phyloP scores from a whole-genome alignment of 2,888 invertebrate species.

The Thymelicus acteon region DNA sequence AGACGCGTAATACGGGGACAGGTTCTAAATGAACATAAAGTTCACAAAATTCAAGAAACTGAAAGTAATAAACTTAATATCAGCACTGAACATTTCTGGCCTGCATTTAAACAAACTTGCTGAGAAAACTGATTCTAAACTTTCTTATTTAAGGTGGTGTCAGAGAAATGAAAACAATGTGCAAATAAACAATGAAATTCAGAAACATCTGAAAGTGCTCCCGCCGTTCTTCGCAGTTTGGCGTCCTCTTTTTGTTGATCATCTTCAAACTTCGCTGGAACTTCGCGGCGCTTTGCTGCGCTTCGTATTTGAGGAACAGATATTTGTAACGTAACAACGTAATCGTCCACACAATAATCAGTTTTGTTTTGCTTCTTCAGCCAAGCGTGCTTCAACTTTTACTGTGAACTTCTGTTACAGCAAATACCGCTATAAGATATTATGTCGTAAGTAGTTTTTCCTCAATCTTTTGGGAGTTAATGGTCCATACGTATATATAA shows the following conservation, averaged over 20 bases:
- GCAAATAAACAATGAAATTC: constrained; percentile 10
- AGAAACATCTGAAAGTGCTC: constrained; percentile 3
- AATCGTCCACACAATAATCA: neutral
- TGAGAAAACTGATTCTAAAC: neutral
- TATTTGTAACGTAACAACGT: neutral
- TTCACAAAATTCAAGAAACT: too few relatives aligned
- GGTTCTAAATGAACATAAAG: too few relatives aligned
- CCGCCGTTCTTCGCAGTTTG: neutral
- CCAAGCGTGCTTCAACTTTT: too few relatives aligned
- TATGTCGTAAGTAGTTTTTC: too few relatives aligned
- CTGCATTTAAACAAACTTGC: neutral
- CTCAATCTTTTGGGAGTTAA: too few relatives aligned
- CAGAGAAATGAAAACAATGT: constrained; percentile 3
- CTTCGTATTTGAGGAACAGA: neutral
- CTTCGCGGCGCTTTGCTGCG: neutral
- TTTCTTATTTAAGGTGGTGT: constrained; percentile 3
- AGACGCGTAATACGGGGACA: too few relatives aligned
- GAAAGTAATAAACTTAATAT: neutral
- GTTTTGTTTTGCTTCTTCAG: too few relatives aligned
- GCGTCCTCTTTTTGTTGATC: constrained; percentile 4
- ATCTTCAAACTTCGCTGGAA: neutral
- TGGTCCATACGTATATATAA: too few relatives aligned
- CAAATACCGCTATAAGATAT: too few relatives aligned
- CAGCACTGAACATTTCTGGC: neutral
- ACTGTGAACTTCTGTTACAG: too few relatives aligned